Evolutionary conservation across 2,888 invertebrate species (phyloP), one percentile per base, ranked within the genome.

Genomic region (Oligia strigilis): DNA sequence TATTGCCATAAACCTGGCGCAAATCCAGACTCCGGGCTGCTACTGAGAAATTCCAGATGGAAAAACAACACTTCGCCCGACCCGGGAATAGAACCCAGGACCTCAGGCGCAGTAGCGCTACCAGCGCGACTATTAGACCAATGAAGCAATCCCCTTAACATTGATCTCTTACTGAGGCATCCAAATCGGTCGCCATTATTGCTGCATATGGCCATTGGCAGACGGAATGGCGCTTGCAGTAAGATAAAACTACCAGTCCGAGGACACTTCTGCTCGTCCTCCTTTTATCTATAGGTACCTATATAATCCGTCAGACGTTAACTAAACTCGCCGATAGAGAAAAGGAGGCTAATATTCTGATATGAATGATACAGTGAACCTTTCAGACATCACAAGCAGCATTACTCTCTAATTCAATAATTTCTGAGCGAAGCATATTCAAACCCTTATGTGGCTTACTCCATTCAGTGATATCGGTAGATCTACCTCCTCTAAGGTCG

Each of bases 401-500:
- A 40, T 5, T 60, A 36, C 43, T 70, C n/a, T 52, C n/a, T 72
- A 77, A 83, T 75, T 72, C 36, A 71, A 82, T 83, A 23, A 83
- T 70, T 72, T 64, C 46, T 62, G 62, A 80, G 69, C 62, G 29
- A 49, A 71, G 4, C 67, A 29, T 73, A 80, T 81, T 86, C 81
- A 78, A 69, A 83, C 64, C 62, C 55, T 55, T 69, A 67, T 66
- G 40, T 64, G 75, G 66, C 52, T 83, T 77, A 83, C 75, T 65
- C 60, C 55, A 77, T 74, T 83, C 70, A 40, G 55, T 49, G 81
- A 69, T 86, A 86, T 85, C 86, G 43, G 73, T 80, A 73, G 72
- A 77, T 83, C 86, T 79, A 13, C 71, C 77, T 77, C 75, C 55
- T 80, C 73, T 85, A 76, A 85, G 77, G 86, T 78, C 81, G 55